Base-by-base conservation (phyloP, 2,797 vertebrate genomes). In the Melanotaenia nigrans region DNA sequence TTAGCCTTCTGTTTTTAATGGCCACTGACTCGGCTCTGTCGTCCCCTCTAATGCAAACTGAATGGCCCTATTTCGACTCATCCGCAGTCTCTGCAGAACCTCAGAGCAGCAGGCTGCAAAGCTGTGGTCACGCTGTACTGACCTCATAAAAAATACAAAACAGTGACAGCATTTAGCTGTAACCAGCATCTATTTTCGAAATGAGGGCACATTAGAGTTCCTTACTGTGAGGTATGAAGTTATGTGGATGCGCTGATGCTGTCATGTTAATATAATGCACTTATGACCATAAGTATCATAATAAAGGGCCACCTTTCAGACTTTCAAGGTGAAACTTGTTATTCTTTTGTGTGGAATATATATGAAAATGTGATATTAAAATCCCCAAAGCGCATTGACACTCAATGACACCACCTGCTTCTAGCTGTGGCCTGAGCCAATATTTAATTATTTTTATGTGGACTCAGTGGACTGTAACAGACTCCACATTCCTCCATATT, bases 281-380 rank as follows among this genome's bases (percentile, higher is more conserved):
- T n/a, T n/a, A n/a, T 61, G 69, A 42, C 65, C 63, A 62, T 3
- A 20, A 30, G 65, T 56, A 49, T 36, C 32, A 62, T 49, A 56
- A 75, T 66, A 61, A 57, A n/a, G 2, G 42, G 63, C 8, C 38
- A 56, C 32, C 56, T 57, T 36, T 18, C 47, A 66, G 12, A 30
- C 40, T 68, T 75, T 78, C 59, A 86, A 86, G 85, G 85, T 82
- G 69, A 88, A 77, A 38, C 13, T 62, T 79, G 11, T 61, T 75
- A 65, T 75, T 82, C 38, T 67, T 66, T 60, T 58, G 51, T 9
- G 22, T 38, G 11, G 22, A 61, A 69, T 47, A 58, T 59, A 11
- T 64, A 63, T 77, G 68, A 74, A 85, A 76, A 85, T 77, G 38
- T 79, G 71, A 63, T 76, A 80, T 80, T 81, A 75, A 81, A 68